Base-by-base conservation (phyloP, 2,797 vertebrate species). In the Tinamus major region DNA sequence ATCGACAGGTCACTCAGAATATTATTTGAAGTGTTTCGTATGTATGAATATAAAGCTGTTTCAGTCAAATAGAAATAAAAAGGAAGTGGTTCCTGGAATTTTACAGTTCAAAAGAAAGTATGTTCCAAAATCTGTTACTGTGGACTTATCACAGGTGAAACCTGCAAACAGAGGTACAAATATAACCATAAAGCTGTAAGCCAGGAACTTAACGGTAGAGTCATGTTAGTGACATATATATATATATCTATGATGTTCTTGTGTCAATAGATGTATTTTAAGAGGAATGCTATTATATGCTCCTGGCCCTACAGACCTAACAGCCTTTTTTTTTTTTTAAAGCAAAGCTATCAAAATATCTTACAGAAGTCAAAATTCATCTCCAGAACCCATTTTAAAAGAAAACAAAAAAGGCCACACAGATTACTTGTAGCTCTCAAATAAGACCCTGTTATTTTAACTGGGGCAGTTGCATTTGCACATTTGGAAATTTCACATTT, bases 301-400 rank as follows among this genome's bases (percentile, higher is more conserved):
- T 31, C 29, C 29, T 31, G 17, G 31, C 17, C 29, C 53, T 31
- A 29, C 53, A 55, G 53, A 29, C 29, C 53, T 55, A 55, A 31
- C 29, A 55, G 53, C 16, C 27, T 31, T 55, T 55, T 16, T 53
- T 51, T 31, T 55, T 53, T 9, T 29, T 27, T 51, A 51, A 13
- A 31, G 29, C 29, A 31, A 55, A 31, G 53, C 53, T 18, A 55
- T 61, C 23, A 53, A 83, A 51, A 90, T 63, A 89, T 29, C 83
- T 85, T 68, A 79, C 14, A 68, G 59, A 77, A 90, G 63, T 68
- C 58, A 55, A 82, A 78, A 62, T 62, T 56, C 91, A 90, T 94
- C 91, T 96, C 76, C 14, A 88, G 84, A 96, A 96, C 68, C 92
- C 71, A 85, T 96, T 95, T 96, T 95, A 96, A 20, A 59, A 35